Percentiles rank a stretch among this genome's conserved stretches.
Conservation (phyloP, 2,888 invertebrate genomes). For the Polylopha cassiicola region DNA sequence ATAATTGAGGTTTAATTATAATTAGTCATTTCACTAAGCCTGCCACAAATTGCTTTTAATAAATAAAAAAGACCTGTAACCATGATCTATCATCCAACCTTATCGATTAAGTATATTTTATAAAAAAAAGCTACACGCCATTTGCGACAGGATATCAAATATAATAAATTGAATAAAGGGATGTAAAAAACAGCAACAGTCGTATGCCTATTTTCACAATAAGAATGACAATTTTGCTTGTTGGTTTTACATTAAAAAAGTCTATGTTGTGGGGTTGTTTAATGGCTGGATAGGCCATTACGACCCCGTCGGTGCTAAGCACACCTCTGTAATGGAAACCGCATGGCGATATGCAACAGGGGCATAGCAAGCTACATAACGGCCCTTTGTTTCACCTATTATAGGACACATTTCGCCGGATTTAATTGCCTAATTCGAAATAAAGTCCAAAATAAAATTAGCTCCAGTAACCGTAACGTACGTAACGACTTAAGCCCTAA, state of each 20-base stretch:
- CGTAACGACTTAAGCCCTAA: constrained; percentile 13
- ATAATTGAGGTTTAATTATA: too few species aligned
- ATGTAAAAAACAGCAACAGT: constrained; percentile 46
- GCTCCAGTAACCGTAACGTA: constrained; percentile 15
- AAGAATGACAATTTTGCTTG: constrained; percentile 60
- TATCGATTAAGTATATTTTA: too few species aligned
- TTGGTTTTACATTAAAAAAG: constrained; percentile 48
- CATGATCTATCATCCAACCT: too few species aligned
- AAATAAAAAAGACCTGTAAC: too few species aligned
- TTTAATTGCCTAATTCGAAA: constrained; percentile 20
- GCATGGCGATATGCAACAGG: constrained; percentile 55
- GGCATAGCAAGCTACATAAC: constrained; percentile 29
- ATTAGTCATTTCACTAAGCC: too few species aligned
- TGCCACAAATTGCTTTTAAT: too few species aligned
- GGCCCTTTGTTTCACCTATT: constrained; percentile 38
- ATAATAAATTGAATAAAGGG: constrained; percentile 62
- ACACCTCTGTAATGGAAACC: constrained; percentile 67
- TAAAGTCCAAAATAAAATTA: constrained; percentile 21
- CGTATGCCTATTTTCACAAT: constrained; percentile 55
- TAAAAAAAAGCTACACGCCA: constrained; percentile 30
- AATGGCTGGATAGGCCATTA: constrained; percentile 66
- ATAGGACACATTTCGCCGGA: constrained; percentile 17
- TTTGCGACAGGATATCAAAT: constrained; percentile 45
- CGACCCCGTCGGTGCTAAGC: constrained; percentile 54
- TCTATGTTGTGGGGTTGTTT: constrained; percentile 52